Percentiles rank a stretch among this genome's conserved stretches.
These are phyloP conservation scores for Aegypius monachus DNA, from an alignment of 2,113 vertebrate species.

Conservation along the genomic window DNA sequence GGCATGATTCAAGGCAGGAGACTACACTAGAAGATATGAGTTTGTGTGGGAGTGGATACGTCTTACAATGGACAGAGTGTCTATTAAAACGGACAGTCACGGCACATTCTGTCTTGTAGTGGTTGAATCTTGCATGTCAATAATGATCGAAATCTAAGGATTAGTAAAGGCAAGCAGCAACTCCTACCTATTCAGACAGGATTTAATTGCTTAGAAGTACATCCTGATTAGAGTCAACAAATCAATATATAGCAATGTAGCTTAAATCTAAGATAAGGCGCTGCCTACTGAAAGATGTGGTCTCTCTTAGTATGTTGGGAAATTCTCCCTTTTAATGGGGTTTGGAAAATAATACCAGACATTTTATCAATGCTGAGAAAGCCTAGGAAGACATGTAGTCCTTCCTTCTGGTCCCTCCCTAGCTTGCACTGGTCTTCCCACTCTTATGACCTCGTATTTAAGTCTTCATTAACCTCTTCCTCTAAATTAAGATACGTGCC, in stretches of 20 bases:
- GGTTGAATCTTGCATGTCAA: background rate
- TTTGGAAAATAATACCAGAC: background rate
- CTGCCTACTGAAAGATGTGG: background rate
- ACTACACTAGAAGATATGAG: background rate
- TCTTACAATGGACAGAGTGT: background rate
- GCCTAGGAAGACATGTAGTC: background rate
- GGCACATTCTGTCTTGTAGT: background rate
- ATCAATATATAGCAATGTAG: background rate
- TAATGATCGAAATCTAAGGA: background rate
- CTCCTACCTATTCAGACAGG: background rate
- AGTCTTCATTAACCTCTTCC: background rate
- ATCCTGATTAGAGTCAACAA: background rate
- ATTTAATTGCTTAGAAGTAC: slow-evolving; percentile 9
- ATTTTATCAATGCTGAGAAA: background rate
- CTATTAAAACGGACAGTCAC: background rate
- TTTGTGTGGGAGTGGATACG: background rate
- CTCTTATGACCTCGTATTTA: background rate
- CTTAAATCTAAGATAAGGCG: background rate
- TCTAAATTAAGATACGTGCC: background rate
- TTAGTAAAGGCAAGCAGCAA: background rate
- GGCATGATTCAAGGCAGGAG: background rate
- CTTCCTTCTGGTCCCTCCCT: background rate
- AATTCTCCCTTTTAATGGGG: background rate
- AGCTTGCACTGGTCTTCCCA: background rate
- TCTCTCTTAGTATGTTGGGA: background rate